These are phyloP conservation scores for Amphiduros pacificus DNA, from an alignment of 2,888 invertebrate genomes.

Conservation along the genomic window DNA sequence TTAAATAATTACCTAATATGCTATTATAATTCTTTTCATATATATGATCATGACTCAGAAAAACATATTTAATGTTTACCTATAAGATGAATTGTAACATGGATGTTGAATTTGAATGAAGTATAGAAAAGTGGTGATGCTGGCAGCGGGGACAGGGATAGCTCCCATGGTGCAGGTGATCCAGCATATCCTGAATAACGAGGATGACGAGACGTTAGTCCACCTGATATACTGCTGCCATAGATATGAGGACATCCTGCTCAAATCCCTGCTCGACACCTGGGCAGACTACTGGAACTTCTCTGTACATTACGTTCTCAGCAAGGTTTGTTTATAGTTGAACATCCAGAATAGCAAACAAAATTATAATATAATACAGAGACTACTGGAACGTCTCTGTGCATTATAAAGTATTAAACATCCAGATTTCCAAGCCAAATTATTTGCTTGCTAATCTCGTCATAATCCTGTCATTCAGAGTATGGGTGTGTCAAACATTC, in stretches of 20 bases:
- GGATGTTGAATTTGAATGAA: conserved; percentile 28
- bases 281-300: conserved; percentile 76
- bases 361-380: too few species aligned
- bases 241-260: conserved; percentile 65
- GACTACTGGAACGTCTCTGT: background rate
- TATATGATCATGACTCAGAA: too few species aligned
- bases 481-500: too few species aligned
- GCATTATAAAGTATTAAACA: conserved; percentile 4
- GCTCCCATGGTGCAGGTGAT: conserved; percentile 72
- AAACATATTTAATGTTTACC: too few species aligned
- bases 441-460: too few species aligned
- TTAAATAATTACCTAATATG: too few species aligned
- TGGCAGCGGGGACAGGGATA: conserved; percentile 77
- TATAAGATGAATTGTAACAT: too few species aligned
- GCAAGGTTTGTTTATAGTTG: conserved; percentile 30
- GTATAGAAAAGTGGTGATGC: conserved; percentile 51
- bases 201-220: conserved; percentile 70
- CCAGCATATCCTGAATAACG: conserved; percentile 67
- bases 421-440: too few species aligned
- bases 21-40: too few species aligned
- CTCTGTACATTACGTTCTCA: conserved; percentile 67
- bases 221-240: conserved; percentile 69
- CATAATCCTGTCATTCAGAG: too few species aligned
- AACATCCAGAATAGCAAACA: too few species aligned
- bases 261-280: conserved; percentile 68